phyloP scores from a whole-genome alignment of 2,113 vertebrate genomes.

The Mirza zaza region DNA sequence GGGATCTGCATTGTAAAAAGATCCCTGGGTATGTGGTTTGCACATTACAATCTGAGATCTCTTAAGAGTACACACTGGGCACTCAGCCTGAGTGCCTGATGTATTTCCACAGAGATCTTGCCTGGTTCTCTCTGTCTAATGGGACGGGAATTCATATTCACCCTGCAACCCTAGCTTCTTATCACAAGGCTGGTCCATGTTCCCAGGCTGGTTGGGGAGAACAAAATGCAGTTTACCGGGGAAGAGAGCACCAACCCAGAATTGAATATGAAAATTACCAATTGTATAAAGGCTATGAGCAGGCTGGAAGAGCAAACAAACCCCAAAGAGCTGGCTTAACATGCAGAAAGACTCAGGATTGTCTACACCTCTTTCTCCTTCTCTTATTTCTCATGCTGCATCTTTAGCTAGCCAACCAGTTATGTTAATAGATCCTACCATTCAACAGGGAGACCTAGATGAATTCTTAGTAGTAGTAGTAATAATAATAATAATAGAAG shows the following conservation, averaged over 20 bases:
- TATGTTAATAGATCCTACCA: background rate
- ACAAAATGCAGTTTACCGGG: background rate
- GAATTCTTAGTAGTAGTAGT: background rate
- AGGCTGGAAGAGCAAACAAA: background rate
- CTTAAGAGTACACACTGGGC: background rate
- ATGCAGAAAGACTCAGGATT: background rate
- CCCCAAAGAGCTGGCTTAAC: background rate
- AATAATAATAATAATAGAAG: background rate
- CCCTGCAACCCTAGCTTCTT: slow-evolving; percentile 25
- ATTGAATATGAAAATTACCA: background rate
- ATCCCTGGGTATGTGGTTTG: background rate
- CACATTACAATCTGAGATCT: background rate
- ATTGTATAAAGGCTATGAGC: background rate
- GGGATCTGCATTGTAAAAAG: background rate
- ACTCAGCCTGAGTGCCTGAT: background rate
- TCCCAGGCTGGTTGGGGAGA: background rate
- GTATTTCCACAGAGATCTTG: background rate
- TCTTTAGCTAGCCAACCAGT: background rate
- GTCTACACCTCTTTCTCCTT: background rate
- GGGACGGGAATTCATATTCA: background rate
- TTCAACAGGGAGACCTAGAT: background rate
- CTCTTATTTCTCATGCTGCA: background rate
- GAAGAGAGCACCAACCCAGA: slow-evolving; percentile 27
- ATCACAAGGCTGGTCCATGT: background rate
- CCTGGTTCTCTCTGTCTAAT: background rate